Conservation (phyloP, 2,888 invertebrate species). For the Aleiodes alternator region DNA sequence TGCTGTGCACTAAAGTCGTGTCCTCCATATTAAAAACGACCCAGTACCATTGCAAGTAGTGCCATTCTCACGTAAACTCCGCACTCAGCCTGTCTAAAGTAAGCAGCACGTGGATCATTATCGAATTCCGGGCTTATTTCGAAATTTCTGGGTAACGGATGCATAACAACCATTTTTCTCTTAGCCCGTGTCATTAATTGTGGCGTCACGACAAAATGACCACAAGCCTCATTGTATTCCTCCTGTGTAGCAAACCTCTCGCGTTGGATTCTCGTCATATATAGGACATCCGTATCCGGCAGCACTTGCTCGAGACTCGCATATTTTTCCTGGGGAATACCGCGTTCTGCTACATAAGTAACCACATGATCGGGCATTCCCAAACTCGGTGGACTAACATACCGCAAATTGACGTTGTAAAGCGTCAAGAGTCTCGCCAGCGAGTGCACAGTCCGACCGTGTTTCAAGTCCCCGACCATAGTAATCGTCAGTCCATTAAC, state of each 20-base stretch:
- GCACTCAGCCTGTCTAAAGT: slow-evolving; percentile 98
- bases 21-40: slow-evolving; percentile 67
- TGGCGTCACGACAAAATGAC: slow-evolving; percentile 93
- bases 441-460: slow-evolving; percentile 99
- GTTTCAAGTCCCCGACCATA: slow-evolving; percentile 98
- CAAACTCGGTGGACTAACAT: slow-evolving; percentile 91
- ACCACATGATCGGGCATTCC: slow-evolving; percentile 94
- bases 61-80: slow-evolving; percentile 99
- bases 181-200: slow-evolving; percentile 96
- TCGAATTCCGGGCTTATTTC: slow-evolving; percentile 98
- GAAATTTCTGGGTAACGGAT: slow-evolving; percentile 95
- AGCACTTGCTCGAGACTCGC: slow-evolving; percentile 89
- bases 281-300: slow-evolving; percentile 96
- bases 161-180: slow-evolving; percentile 96
- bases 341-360: slow-evolving; percentile 86
- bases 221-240: slow-evolving; percentile 93
- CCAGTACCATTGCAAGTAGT: slow-evolving; percentile 92
- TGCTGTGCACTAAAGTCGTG: too few relatives aligned
- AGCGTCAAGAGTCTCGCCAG: slow-evolving; percentile 94
- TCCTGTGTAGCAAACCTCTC: slow-evolving; percentile 91
- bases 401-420: slow-evolving; percentile 94
- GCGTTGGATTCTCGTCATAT: slow-evolving; percentile 98
- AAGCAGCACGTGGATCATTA: slow-evolving; percentile 96
- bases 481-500: slow-evolving; percentile 98
- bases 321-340: slow-evolving; percentile 86